phyloP scores from a whole-genome alignment of 1,140 invertebrate species.

The Ladona fulva region DNA sequence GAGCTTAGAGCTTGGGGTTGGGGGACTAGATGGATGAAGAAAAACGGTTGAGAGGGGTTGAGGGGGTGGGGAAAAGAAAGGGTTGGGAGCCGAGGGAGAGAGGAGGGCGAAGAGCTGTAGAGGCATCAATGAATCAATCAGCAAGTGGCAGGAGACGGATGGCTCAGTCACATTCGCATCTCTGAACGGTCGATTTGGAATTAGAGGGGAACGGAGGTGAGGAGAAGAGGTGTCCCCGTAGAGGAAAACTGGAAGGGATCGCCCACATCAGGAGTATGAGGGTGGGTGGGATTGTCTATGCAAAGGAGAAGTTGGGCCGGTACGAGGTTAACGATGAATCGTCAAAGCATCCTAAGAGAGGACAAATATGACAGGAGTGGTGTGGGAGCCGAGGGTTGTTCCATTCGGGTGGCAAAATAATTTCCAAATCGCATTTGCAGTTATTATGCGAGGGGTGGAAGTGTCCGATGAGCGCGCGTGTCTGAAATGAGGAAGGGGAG shows the following conservation, averaged over 20 bases:
- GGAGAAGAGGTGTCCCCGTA: not conserved
- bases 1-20: not conserved
- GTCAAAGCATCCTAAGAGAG: slow-evolving; percentile 8
- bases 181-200: not conserved
- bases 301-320: not conserved
- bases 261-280: too few species aligned
- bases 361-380: slow-evolving; percentile 3
- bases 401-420: not conserved
- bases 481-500: not conserved
- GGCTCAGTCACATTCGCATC: not conserved
- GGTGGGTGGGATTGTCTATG: not conserved
- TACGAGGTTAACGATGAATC: slow-evolving; percentile 1
- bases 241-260: not conserved
- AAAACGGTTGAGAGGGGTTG: not conserved
- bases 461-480: not conserved
- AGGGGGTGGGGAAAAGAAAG: not conserved
- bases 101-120: not conserved
- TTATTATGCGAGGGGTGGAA: not conserved
- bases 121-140: slow-evolving; percentile 9
- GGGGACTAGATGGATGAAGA: not conserved
- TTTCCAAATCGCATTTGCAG: slow-evolving; percentile 1
- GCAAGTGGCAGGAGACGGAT: slow-evolving; percentile 1
- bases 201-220: not conserved
- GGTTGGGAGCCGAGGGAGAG: not conserved
- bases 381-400: not conserved